Percentiles rank a stretch among this genome's conserved stretches.
Conservation (phyloP, 2,888 invertebrate genomes). For the Rhyacophila evoluta region DNA sequence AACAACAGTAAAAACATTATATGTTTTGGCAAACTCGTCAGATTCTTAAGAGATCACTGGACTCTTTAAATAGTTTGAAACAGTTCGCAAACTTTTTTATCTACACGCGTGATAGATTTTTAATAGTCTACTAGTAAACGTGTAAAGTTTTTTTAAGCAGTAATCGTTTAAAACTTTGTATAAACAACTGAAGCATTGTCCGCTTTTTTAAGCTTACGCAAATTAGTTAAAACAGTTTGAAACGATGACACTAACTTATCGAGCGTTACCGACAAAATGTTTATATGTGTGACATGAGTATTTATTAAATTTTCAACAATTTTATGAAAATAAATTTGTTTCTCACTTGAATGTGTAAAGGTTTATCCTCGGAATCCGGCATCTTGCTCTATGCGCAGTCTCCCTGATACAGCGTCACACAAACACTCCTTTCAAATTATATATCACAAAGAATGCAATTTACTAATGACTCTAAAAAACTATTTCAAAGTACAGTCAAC, state of each 20-base stretch:
- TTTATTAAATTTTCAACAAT: no score
- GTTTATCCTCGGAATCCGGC: constrained; percentile 48
- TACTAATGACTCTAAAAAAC: not conserved
- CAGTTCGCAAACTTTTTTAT: not conserved
- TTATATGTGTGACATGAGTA: no score
- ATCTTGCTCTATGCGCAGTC: constrained; percentile 22
- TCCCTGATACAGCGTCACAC: not conserved
- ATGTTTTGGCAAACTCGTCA: not conserved
- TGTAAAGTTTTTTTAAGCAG: not conserved
- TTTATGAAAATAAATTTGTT: not conserved
- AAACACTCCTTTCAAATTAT: not conserved
- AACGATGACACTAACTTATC: not conserved
- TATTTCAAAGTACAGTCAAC: not conserved
- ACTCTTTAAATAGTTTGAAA: not conserved
- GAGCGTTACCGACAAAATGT: not conserved
- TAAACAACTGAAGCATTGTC: no score
- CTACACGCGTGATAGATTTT: not conserved
- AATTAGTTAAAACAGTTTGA: no score
- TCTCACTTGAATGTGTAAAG: constrained; percentile 47
- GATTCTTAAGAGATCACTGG: not conserved
- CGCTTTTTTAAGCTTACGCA: no score
- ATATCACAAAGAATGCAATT: constrained; percentile 17
- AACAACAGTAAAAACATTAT: not conserved
- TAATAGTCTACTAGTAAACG: not conserved
- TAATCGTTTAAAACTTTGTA: no score